Evolutionary conservation across 2,113 vertebrate genomes (phyloP).

Genomic region (Anseranas semipalmata): DNA sequence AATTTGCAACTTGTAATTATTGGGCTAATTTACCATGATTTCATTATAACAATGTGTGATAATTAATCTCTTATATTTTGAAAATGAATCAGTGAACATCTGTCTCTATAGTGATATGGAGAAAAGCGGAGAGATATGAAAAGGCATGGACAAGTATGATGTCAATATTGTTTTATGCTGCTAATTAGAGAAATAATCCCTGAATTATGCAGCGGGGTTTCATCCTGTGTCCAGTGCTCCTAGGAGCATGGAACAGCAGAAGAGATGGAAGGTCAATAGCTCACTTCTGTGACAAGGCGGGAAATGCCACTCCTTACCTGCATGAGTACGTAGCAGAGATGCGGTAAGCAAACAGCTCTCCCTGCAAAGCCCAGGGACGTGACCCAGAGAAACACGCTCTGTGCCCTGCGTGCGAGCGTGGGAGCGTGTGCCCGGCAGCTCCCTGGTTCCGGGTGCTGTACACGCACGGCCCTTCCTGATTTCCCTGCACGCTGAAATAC

Average conservation of each 20-base stretch:
- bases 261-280: background rate
- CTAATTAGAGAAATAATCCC: background rate
- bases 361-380: background rate
- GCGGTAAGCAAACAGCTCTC: background rate
- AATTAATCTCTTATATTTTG: background rate
- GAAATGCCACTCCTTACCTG: no score
- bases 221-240: background rate
- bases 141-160: background rate
- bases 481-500: background rate
- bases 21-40: conserved; percentile 7
- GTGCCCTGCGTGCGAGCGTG: background rate
- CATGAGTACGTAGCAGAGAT: no score
- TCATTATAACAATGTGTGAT: background rate
- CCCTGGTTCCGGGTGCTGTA: background rate
- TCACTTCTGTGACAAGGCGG: background rate
- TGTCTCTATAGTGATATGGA: background rate
- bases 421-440: background rate
- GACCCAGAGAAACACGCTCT: rapidly evolving
- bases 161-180: background rate
- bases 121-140: background rate
- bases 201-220: background rate
- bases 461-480: rapidly evolving
- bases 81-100: background rate
- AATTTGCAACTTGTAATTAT: conserved; percentile 25
- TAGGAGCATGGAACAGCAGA: background rate